Conservation (phyloP, 1,140 invertebrate genomes). For the Ips typographus region DNA sequence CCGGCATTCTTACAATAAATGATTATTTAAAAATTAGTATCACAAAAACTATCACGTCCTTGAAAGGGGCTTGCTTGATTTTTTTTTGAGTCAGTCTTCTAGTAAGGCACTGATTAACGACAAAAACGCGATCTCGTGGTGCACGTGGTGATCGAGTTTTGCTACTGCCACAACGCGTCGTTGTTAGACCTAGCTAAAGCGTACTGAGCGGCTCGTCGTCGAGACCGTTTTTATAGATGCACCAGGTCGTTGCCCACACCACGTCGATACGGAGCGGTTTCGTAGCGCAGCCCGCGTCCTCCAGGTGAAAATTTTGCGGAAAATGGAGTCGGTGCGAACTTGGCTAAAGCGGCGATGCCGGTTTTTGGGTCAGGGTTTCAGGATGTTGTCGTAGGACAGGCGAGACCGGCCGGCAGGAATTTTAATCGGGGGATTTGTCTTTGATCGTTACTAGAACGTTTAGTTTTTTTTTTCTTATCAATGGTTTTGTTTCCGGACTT, state of each 20-base stretch:
- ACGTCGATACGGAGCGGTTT: conserved; percentile 21
- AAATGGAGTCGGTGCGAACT: conserved; percentile 20
- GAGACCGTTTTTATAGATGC: conserved; percentile 36
- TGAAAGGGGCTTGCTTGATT: neutral
- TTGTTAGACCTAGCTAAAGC: conserved; percentile 51
- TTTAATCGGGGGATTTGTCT: conserved; percentile 8
- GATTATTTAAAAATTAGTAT: conserved; percentile 41
- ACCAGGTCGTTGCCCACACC: conserved; percentile 31
- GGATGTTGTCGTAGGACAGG: conserved; percentile 21
- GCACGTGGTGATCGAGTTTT: conserved; percentile 42
- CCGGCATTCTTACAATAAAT: conserved; percentile 44
- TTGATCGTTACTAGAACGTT: neutral
- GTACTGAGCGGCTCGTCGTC: conserved; percentile 32
- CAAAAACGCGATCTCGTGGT: conserved; percentile 19
- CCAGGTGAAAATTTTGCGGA: conserved; percentile 34
- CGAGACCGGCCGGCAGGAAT: conserved; percentile 8
- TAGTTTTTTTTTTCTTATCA: neutral
- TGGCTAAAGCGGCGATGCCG: conserved; percentile 3
- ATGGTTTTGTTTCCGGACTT: too few relatives aligned
- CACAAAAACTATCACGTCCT: conserved; percentile 43
- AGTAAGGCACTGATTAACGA: conserved; percentile 36
- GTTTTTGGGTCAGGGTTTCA: conserved; percentile 33
- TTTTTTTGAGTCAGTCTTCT: conserved; percentile 39
- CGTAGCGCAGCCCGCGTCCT: conserved; percentile 28
- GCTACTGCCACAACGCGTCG: conserved; percentile 51